Evolutionary conservation across 2,113 vertebrate species (phyloP), one percentile per base, ranked within the genome.

Genomic region (Phylloscopus trochiloides): DNA sequence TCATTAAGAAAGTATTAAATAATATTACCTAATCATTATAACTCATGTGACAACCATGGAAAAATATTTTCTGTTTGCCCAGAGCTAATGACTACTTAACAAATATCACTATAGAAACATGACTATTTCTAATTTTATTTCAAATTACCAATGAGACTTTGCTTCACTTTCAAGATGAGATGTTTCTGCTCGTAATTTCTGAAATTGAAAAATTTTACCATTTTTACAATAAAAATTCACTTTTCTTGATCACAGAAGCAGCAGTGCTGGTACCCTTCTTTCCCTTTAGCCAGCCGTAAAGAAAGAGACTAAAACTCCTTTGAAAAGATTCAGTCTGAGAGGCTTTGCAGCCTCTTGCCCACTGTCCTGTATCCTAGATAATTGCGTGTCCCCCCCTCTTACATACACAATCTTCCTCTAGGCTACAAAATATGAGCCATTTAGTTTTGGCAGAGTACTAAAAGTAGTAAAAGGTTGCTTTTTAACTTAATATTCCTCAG

Each of bases 1-100:
- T 58, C 75, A 82, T 55, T 83, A 92, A 87, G 42, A 70, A 90
- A 94, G 70, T 76, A 34, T 80, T 79, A 93, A 94, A 90, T 89
- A 92, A 70, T 77, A 88, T 86, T 88, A 94, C 55, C 63, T 83
- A 50, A 92, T 91, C 75, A 94, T 55, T 92, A n/a, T 80, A 86
- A 71, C 51, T 77, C 40, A 26, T 67, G 48, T 51, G 72, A 78
- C 40, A 95, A 67, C 63, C 43, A 71, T 26, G 32, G 59, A 92
- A 92, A 83, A 83, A 77, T 81, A 67, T 72, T 88, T 88, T 58
- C 66, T 63, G 16, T 68, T 91, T 68, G 8, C 72, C 36, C 38
- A 88, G 79, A 83, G 40, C 59, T 63, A 94, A 95, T 77, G 70
- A 83, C 63, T 81, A 88, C 68, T 93, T 90, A 83, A 74, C 42